Evolutionary conservation across 2,888 invertebrate genomes (phyloP), one percentile per base, ranked within the genome.

Genomic region (Drosophila mercatorum): DNA sequence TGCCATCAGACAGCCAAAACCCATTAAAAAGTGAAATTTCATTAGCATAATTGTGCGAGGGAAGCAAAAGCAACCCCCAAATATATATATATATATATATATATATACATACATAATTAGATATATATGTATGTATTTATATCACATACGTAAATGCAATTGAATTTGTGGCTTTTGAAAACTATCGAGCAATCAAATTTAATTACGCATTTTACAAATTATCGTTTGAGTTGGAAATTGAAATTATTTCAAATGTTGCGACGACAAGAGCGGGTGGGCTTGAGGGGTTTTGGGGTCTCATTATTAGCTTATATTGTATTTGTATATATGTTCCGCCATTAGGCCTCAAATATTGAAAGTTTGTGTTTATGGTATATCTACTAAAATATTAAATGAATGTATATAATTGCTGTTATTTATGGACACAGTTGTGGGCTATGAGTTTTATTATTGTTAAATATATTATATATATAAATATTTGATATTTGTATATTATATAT

Each of bases 171-270:
- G 58, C 34, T 46, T 63, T 51, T 31, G 31, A 53, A 64, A 63
- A 68, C 67, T 78, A 70, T 74, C 64, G 64, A 63, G 55, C 65
- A 76, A 74, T 81, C 69, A 63, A 75, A 72, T 78, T 80, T 62
- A 76, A 78, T 81, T 76, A 76, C 60, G 55, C 43, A 57, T 67
- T 81, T 78, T 66, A 67, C 76, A 81, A 80, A 81, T 81, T 79
- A 79, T 71, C 81, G 51, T 67, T 69, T 49, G 56, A 36, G 43
- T 64, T 51, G 51, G 55, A 46, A 41, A 78, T 65, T 17, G 22
- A 55, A 63, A 74, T 74, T 59, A 55, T 44, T 53, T 56, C n/a
- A 71, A 68, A 38, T 55, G 41, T n/a, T 17, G 61, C 22, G n/a
- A 14, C 22, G 31, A 31, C 10, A 40, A 14, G 8, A 43, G 11